phyloP scores from a whole-genome alignment of 2,888 invertebrate genomes.

The Empis livida region DNA sequence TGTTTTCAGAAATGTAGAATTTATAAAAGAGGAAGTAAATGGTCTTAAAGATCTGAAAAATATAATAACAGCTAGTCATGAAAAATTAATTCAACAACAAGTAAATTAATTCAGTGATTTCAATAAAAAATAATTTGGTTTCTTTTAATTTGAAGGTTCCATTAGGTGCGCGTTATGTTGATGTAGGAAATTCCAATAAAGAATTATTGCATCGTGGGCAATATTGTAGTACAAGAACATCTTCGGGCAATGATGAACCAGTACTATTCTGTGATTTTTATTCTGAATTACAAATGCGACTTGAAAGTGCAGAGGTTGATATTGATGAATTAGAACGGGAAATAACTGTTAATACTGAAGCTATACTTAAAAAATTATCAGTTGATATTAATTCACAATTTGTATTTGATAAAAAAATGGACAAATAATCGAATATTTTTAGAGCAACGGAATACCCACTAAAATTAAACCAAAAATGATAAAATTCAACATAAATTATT shows the following conservation, averaged over 20 bases:
- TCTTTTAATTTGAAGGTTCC: constrained; percentile 21
- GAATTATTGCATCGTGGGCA: constrained; percentile 29
- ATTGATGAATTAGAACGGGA: constrained; percentile 31
- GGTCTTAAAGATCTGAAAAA: constrained; percentile 27
- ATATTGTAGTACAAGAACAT: constrained; percentile 31
- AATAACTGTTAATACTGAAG: constrained; percentile 25
- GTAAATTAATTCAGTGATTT: constrained; percentile 8
- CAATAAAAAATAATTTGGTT: neutral
- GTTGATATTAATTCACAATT: constrained; percentile 26
- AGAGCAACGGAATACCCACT: no score
- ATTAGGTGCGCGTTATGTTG: constrained; percentile 25
- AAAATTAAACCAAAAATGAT: neutral
- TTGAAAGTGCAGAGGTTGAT: constrained; percentile 31
- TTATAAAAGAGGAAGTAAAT: constrained; percentile 29
- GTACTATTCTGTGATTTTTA: constrained; percentile 35
- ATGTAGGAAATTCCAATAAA: constrained; percentile 20
- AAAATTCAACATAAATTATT: constrained; percentile 1
- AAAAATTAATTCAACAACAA: constrained; percentile 29
- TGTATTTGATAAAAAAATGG: constrained; percentile 18
- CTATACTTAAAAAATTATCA: constrained; percentile 26
- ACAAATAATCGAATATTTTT: neutral
- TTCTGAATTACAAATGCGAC: constrained; percentile 32
- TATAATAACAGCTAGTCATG: constrained; percentile 26
- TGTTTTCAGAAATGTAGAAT: constrained; percentile 28
- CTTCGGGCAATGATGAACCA: constrained; percentile 27